Evolutionary conservation across 2,888 invertebrate species (phyloP).

Genomic region (Acheta domesticus): DNA sequence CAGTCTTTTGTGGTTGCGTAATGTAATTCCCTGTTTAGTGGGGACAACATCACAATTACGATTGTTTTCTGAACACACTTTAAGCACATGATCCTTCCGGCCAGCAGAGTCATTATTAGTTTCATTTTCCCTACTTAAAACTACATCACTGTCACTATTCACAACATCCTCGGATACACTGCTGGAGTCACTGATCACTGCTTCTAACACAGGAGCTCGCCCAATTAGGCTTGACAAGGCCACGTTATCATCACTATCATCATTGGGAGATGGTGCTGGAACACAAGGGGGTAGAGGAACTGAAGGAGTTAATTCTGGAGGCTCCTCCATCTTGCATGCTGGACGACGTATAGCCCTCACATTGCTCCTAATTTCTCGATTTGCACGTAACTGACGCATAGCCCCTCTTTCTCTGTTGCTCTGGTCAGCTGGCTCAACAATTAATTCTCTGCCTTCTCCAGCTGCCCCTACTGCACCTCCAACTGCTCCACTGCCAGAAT

Average conservation of each 20-base stretch:
- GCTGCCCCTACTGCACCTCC: slow-evolving; percentile 23
- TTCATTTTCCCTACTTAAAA: slow-evolving; percentile 38
- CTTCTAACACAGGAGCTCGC: slow-evolving; percentile 18
- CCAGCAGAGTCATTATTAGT: slow-evolving; percentile 46
- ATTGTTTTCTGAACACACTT: slow-evolving; percentile 22
- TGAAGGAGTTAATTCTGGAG: slow-evolving; percentile 12
- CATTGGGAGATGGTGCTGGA: neutral
- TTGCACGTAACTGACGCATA: neutral
- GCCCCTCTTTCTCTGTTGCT: slow-evolving; percentile 21
- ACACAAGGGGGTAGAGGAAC: neutral
- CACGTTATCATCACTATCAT: slow-evolving; percentile 36
- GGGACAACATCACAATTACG: slow-evolving; percentile 20
- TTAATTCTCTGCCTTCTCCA: slow-evolving; percentile 27
- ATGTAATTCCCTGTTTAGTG: slow-evolving; percentile 47
- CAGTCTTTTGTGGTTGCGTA: slow-evolving; percentile 61
- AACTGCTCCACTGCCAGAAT: slow-evolving; percentile 24
- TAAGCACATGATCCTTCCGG: slow-evolving; percentile 48
- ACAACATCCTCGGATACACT: slow-evolving; percentile 47
- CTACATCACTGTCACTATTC: slow-evolving; percentile 3
- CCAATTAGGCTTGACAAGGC: slow-evolving; percentile 31
- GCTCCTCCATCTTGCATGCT: slow-evolving; percentile 26
- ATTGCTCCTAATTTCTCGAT: neutral
- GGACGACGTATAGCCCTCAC: slow-evolving; percentile 25
- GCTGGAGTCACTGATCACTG: slow-evolving; percentile 43
- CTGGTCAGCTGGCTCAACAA: slow-evolving; percentile 31